A percentile compares a stretch with the other conserved stretches of the same genome.
Evolutionary conservation across 1,140 invertebrate species (phyloP).

Genomic region (Chymomyza costata): DNA sequence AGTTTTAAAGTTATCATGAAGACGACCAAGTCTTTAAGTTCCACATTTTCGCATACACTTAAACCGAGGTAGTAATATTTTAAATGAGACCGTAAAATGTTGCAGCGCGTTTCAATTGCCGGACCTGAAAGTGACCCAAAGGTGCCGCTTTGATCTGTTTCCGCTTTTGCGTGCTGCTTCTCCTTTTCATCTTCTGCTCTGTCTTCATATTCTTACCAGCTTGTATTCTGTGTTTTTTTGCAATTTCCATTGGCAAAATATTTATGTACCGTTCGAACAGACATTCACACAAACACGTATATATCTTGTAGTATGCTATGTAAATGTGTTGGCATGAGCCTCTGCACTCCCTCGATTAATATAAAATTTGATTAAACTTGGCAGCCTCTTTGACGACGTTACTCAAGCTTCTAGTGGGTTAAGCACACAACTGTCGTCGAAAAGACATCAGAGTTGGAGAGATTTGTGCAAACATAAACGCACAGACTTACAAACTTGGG

Average conservation of each 20-base stretch:
- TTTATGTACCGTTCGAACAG: constrained; percentile 7
- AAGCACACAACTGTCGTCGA: constrained; percentile 57
- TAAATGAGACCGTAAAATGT: too few relatives aligned
- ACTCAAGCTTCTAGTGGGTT: constrained; percentile 55
- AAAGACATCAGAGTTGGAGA: constrained; percentile 3
- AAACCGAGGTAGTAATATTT: too few relatives aligned
- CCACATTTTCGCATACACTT: too few relatives aligned
- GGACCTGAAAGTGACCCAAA: constrained; percentile 21
- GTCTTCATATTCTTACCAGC: constrained; percentile 5
- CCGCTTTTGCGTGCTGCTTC: constrained; percentile 10
- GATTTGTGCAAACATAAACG: constrained; percentile 38
- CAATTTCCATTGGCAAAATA: constrained; percentile 37
- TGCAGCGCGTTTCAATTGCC: too few relatives aligned
- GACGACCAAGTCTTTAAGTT: too few relatives aligned
- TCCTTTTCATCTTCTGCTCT: constrained; percentile 5
- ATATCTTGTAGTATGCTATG: too few relatives aligned
- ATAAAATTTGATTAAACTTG: constrained; percentile 73
- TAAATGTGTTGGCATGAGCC: constrained; percentile 61
- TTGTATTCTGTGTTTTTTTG: constrained; percentile 11
- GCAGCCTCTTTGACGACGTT: constrained; percentile 7
- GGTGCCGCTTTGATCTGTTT: constrained; percentile 24
- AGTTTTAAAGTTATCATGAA: too few relatives aligned
- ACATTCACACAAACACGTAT: too few relatives aligned
- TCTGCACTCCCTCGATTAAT: constrained; percentile 70
- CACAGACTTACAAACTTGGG: constrained; percentile 24